A percentile compares a stretch with the other conserved stretches of the same genome.
These are phyloP conservation scores for Drosophila asahinai DNA, from an alignment of 1,140 invertebrate genomes.

Conservation along the genomic window DNA sequence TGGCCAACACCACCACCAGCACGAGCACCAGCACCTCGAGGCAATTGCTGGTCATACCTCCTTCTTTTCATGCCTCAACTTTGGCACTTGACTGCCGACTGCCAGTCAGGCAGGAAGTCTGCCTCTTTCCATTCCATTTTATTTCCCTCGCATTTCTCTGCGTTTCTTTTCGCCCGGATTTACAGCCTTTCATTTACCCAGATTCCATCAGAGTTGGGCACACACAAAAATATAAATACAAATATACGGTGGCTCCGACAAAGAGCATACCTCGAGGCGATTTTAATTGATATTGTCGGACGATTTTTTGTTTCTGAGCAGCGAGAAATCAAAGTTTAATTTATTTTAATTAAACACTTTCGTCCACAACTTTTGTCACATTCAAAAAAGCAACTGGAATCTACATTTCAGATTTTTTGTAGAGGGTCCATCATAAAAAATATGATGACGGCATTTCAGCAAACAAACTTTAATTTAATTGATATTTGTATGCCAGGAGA, in stretches of 20 bases:
- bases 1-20: conserved; percentile 12
- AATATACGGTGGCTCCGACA: conserved; percentile 9
- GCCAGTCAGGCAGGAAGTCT: conserved; percentile 40
- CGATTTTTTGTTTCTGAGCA: conserved; percentile 6
- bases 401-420: conserved; percentile 3
- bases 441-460: conserved; percentile 26
- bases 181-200: conserved; percentile 56
- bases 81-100: conserved; percentile 77
- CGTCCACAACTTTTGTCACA: conserved; percentile 11
- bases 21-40: conserved; percentile 11
- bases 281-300: conserved; percentile 53
- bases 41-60: conserved; percentile 21
- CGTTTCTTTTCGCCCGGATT: conserved; percentile 38
- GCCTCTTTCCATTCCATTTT: conserved; percentile 23
- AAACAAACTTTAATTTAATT: conserved; percentile 27
- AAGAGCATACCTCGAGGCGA: conserved; percentile 23
- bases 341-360: conserved; percentile 62
- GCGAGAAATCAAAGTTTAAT: conserved; percentile 54
- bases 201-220: conserved; percentile 16
- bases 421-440: conserved; percentile 13
- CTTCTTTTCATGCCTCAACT: conserved; percentile 63
- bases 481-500: not conserved
- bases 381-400: conserved; percentile 5
- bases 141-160: conserved; percentile 30
- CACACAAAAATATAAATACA: conserved; percentile 5